Percentiles rank a stretch among this genome's conserved stretches.
Evolutionary conservation across 2,888 invertebrate genomes (phyloP).

Genomic region (Cartodere bifasciata): DNA sequence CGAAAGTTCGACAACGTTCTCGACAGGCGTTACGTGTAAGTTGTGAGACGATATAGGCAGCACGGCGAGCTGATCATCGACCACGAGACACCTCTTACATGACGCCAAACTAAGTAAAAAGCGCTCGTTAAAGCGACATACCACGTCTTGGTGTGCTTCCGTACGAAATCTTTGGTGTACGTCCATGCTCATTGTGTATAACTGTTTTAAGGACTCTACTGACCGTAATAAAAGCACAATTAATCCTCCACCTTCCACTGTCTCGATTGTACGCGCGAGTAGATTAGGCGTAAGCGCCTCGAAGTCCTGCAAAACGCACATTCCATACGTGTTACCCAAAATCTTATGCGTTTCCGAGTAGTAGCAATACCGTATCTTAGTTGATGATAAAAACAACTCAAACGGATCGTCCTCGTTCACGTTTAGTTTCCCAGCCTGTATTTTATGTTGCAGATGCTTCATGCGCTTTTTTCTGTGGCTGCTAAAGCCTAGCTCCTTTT

Average conservation of each 20-base stretch:
- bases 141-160: constrained; percentile 84
- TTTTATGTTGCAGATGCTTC: constrained; percentile 68
- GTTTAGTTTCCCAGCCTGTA: constrained; percentile 76
- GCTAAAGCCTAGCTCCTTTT: constrained; percentile 53
- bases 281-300: constrained; percentile 96
- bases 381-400: constrained; percentile 90
- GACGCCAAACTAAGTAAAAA: constrained; percentile 83
- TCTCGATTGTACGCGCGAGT: constrained; percentile 92
- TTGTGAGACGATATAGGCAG: constrained; percentile 86
- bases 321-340: constrained; percentile 82
- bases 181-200: constrained; percentile 97
- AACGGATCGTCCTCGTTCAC: constrained; percentile 93
- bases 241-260: constrained; percentile 77
- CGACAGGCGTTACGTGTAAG: constrained; percentile 63
- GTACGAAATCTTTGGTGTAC: constrained; percentile 92
- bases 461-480: constrained; percentile 88
- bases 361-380: constrained; percentile 93
- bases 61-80: constrained; percentile 86
- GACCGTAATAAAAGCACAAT: constrained; percentile 78
- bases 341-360: constrained; percentile 97
- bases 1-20: constrained; percentile 37
- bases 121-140: constrained; percentile 92
- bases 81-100: constrained; percentile 78
- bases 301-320: constrained; percentile 74
- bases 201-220: constrained; percentile 78